Base-by-base conservation (phyloP, 2,888 invertebrate genomes). In the Megalurothrips usitatus region DNA sequence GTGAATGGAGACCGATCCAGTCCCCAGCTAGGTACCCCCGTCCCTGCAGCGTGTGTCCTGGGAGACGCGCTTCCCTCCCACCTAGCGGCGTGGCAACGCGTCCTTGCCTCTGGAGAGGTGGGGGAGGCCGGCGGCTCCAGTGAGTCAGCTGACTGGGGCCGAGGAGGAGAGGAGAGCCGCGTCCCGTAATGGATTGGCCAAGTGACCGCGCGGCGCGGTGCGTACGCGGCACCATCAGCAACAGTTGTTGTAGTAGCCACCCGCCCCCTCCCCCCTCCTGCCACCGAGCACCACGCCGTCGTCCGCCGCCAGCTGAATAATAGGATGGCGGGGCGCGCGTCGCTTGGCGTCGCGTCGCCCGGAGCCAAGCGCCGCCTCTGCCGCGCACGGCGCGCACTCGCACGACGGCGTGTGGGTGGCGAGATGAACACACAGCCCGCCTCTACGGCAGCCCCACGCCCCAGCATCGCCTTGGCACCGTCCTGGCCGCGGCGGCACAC, bases 281-380 rank as follows among this genome's bases (percentile, higher is more conserved):
- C 11, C 58, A 17, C 58, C 58, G 19, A 11, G 17, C 58, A 17
- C 58, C 58, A 6, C 58, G 17, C 58, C 58, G 34, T 26, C 23
- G 23, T 75, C 68, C 26, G 26, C 68, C 68, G 26, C 26, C 68
- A 75, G 68, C 68, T 75, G 68, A 75, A 75, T 75, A 75, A 75
- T 75, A 75, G 68, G 23, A 75, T 75, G 68, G 58, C 19, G 58
- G 1, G 2, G 52, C 10, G n/a, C 14, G 12, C 52, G 52, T 19
- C 52, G 52, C 58, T 11, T 58, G 34, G 34, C 58, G 58, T 23
- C 68, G 68, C 26, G 68, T 75, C 68, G 68, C 68, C 68, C 68
- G 68, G 68, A 75, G 68, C 68, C 68, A 43, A 43, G 34, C 34
- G 17, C 58, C n/a, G 3, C 52, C 52, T 52, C 52, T 52, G 52